These are phyloP conservation scores for Harlomillsia oculata DNA, from an alignment of 1,140 invertebrate species.

Conservation along the genomic window DNA sequence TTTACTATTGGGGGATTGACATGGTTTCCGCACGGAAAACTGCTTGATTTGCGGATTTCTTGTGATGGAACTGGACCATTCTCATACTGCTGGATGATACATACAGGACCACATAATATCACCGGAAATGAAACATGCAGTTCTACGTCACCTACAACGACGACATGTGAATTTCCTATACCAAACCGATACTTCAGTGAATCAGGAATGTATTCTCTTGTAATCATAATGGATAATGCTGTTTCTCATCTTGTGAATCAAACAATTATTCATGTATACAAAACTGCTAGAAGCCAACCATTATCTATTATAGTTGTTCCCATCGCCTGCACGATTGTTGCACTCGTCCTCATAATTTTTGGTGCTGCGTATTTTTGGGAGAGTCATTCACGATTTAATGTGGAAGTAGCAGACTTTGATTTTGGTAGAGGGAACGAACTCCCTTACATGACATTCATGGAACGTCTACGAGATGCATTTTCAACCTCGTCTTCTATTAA, in stretches of 20 bases:
- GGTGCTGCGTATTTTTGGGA: slow-evolving; percentile 61
- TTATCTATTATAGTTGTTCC: slow-evolving; percentile 76
- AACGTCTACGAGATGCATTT: slow-evolving; percentile 66
- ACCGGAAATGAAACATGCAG: slow-evolving; percentile 51
- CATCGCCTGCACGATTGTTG: slow-evolving; percentile 62
- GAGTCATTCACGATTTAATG: slow-evolving; percentile 51
- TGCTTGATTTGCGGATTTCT: slow-evolving; percentile 56
- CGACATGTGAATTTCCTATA: slow-evolving; percentile 53
- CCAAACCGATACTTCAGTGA: slow-evolving; percentile 54
- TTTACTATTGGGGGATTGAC: slow-evolving; percentile 31
- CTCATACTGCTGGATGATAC: slow-evolving; percentile 46
- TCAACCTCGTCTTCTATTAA: not conserved
- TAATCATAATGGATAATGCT: slow-evolving; percentile 64
- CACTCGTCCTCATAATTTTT: slow-evolving; percentile 69
- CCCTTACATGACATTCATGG: slow-evolving; percentile 74
- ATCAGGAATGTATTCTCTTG: slow-evolving; percentile 54
- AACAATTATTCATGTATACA: slow-evolving; percentile 48
- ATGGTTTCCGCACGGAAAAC: slow-evolving; percentile 63
- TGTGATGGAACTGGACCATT: slow-evolving; percentile 63
- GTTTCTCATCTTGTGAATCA: slow-evolving; percentile 56
- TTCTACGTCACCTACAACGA: slow-evolving; percentile 27
- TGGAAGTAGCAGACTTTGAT: slow-evolving; percentile 80
- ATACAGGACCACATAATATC: slow-evolving; percentile 58
- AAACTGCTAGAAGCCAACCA: slow-evolving; percentile 62
- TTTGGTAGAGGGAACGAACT: slow-evolving; percentile 67